A percentile compares a stretch with the other conserved stretches of the same genome.
Evolutionary conservation across 2,888 invertebrate genomes (phyloP).

Genomic region (Protula sp.): DNA sequence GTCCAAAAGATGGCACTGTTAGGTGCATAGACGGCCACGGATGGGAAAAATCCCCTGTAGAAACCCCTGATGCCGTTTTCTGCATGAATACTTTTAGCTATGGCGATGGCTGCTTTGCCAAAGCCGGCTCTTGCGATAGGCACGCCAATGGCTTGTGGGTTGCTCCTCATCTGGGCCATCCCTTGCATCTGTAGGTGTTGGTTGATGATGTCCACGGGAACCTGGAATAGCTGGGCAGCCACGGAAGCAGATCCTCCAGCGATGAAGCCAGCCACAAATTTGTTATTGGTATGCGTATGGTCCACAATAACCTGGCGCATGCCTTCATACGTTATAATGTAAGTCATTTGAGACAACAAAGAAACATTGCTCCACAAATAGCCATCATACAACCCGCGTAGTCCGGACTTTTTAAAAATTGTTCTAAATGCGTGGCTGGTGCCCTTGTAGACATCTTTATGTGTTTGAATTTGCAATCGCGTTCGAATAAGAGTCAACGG

Average conservation of each 20-base stretch:
- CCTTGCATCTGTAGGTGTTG: constrained; percentile 96
- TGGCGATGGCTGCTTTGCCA: constrained; percentile 35
- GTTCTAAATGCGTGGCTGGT: constrained; percentile 55
- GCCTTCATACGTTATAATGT: constrained; percentile 90
- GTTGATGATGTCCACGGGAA: constrained; percentile 93
- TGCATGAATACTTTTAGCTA: constrained; percentile 71
- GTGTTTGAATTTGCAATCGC: constrained; percentile 66
- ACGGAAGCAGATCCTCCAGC: constrained; percentile 88
- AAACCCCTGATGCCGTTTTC: constrained; percentile 81
- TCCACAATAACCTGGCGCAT: constrained; percentile 74
- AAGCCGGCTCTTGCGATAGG: no score
- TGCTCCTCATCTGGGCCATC: not conserved
- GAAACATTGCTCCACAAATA: constrained; percentile 92
- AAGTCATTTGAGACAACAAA: constrained; percentile 56
- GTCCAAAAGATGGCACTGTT: constrained; percentile 98
- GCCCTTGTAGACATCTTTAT: constrained; percentile 62
- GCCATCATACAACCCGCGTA: constrained; percentile 82
- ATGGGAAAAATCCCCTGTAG: constrained; percentile 89
- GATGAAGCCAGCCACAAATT: constrained; percentile 63
- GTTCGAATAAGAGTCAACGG: constrained; percentile 92
- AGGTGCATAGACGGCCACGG: constrained; percentile 87
- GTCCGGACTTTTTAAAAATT: constrained; percentile 78
- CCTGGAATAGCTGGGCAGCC: constrained; percentile 87
- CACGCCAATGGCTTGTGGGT: not conserved
- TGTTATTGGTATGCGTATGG: constrained; percentile 55